Percentiles rank a stretch among this genome's conserved stretches.
Conservation (phyloP, 2,888 invertebrate genomes). For the Cryptocephalus primarius region DNA sequence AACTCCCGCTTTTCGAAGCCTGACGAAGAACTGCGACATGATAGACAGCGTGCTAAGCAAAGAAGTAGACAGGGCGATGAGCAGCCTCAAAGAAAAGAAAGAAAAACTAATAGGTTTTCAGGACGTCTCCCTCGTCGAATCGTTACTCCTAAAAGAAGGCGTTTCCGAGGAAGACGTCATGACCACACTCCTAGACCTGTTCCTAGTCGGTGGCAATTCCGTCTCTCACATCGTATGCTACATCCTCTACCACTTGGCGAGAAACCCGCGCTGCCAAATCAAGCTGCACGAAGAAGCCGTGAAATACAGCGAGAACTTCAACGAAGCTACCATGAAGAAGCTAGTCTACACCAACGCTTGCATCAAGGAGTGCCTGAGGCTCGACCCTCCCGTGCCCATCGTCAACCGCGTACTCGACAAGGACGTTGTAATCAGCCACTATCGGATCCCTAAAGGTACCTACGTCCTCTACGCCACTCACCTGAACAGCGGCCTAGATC, state of each 20-base stretch:
- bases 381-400: constrained; percentile 54
- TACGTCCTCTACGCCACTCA: constrained; percentile 54
- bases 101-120: constrained; percentile 10
- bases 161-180: constrained; percentile 50
- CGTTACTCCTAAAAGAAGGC: constrained; percentile 44
- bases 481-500: constrained; percentile 48
- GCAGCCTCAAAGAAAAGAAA: constrained; percentile 27
- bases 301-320: constrained; percentile 17
- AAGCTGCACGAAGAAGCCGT: constrained; percentile 50
- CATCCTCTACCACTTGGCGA: constrained; percentile 55
- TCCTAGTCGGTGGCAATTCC: constrained; percentile 54
- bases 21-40: constrained; percentile 49
- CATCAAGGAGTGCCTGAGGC: constrained; percentile 50
- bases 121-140: constrained; percentile 40
- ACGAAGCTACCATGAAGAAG: constrained; percentile 20
- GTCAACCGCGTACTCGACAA: constrained; percentile 48
- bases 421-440: constrained; percentile 49
- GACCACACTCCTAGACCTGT: constrained; percentile 53
- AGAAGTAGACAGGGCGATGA: constrained; percentile 41
- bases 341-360: constrained; percentile 52
- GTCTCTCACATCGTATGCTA: constrained; percentile 51
- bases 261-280: constrained; percentile 51
- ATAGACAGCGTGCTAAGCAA: constrained; percentile 53
- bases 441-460: constrained; percentile 44
- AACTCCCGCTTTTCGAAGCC: constrained; percentile 47